phyloP scores from a whole-genome alignment of 2,888 invertebrate species.

The Zootermopsis nevadensis region DNA sequence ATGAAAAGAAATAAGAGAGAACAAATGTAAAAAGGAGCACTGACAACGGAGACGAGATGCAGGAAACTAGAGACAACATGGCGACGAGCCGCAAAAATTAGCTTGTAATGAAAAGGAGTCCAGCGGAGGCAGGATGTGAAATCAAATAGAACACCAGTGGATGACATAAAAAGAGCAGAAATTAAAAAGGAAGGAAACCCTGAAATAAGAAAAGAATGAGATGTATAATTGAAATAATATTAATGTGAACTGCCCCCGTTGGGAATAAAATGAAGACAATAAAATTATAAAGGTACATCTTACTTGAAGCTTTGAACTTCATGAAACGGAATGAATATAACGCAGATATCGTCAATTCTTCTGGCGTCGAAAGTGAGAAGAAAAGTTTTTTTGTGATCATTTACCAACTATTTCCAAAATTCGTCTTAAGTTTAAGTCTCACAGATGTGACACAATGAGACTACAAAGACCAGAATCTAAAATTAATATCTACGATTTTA shows the following conservation, averaged over 20 bases:
- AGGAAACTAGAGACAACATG: constrained; percentile 42
- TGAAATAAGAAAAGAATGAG: constrained; percentile 39
- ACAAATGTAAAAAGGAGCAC: constrained; percentile 19
- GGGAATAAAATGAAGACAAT: constrained; percentile 34
- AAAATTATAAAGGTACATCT: background rate
- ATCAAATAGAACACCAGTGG: constrained; percentile 39
- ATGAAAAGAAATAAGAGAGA: constrained; percentile 27
- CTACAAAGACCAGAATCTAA: no score
- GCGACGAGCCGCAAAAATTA: constrained; percentile 38
- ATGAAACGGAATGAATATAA: background rate
- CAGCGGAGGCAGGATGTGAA: constrained; percentile 28
- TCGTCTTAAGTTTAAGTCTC: no score
- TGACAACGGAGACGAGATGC: constrained; percentile 25
- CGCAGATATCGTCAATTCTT: background rate
- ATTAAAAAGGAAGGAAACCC: constrained; percentile 22
- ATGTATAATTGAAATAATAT: constrained; percentile 38
- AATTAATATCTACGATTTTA: no score
- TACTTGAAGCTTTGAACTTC: background rate
- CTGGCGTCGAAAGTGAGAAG: no score
- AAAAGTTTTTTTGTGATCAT: no score
- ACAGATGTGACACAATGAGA: no score
- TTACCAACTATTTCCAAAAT: no score
- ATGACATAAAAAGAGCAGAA: constrained; percentile 17
- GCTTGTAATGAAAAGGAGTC: background rate
- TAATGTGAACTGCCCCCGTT: constrained; percentile 35